Base-by-base conservation (phyloP, 2,797 vertebrate species). In the Trematomus bernacchii region DNA sequence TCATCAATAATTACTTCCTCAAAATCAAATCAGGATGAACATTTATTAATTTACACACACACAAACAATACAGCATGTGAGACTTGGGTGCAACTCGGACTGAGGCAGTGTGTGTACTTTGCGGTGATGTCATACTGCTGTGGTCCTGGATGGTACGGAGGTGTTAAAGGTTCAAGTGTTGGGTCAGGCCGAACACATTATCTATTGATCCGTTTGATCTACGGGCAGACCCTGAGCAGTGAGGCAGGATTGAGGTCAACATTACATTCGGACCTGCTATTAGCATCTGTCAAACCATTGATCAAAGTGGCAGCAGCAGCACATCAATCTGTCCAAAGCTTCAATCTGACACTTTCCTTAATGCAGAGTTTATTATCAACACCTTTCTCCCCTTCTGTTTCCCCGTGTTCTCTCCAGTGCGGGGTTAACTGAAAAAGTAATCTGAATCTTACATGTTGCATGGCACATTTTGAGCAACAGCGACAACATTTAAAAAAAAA, bases 1-100 rank as follows among this genome's bases (percentile, higher is more conserved):
- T 76, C 71, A 63, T 50, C 74, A 62, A 7, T 67, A 79, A 88
- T 84, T 68, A 67, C 82, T 73, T 88, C 73, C 82, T 79, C 46
- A 47, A 63, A 77, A 86, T 82, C 30, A 30, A 85, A 79, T 82
- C 44, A 13, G 47, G 61, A 54, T 51, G 47, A 55, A 42, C 63
- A 64, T 81, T 11, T 14, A 54, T 69, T 70, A 48, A 57, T 81
- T 66, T 69, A 51, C 37, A 71, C 18, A 33, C 18, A 59, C 59
- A 3, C 10, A 10, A 9, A 21, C 8, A 19, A 5, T 6, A 12
- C 6, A 6, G 14, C 2, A 6, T 47, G 6, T 46, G 19, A 44
- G 16, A 68, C 43, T 53, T 3, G 37, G 2, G 6, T 37, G 33
- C 33, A 37, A 37, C 33, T 37, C 33, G 8, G 21, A 8, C 10